Conservation (phyloP, 2,888 invertebrate genomes). For the Amblyteles armatorius region DNA sequence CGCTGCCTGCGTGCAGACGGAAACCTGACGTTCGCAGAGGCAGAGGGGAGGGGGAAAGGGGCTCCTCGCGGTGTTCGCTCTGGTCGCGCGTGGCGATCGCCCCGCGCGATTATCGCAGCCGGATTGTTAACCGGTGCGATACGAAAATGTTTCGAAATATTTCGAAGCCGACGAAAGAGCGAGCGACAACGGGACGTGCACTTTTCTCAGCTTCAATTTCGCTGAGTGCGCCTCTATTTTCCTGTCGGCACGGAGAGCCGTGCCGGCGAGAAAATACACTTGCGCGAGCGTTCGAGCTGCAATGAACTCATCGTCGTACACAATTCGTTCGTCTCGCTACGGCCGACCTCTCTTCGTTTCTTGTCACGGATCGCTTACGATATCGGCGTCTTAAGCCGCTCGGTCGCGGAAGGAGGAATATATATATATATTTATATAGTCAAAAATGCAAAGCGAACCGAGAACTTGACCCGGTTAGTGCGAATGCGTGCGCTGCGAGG, state of each 20-base stretch:
- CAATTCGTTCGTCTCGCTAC: neutral
- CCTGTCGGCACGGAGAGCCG: neutral
- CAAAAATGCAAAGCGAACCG: constrained; percentile 10
- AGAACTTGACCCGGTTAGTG: constrained; percentile 34
- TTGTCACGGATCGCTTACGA: constrained; percentile 9
- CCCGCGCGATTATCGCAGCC: constrained; percentile 36
- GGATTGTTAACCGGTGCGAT: neutral
- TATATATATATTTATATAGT: neutral
- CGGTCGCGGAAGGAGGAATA: constrained; percentile 6
- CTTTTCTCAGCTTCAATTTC: constrained; percentile 47
- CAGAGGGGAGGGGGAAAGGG: neutral
- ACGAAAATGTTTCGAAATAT: constrained; percentile 14
- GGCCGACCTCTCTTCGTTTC: neutral
- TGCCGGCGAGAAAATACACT: neutral
- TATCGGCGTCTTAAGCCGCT: constrained; percentile 12
- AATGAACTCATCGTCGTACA: neutral
- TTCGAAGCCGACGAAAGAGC: constrained; percentile 16
- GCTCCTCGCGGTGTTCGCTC: neutral
- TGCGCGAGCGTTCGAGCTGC: constrained; percentile 3
- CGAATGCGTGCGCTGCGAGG: neutral
- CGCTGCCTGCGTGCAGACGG: neutral
- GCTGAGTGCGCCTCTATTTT: constrained; percentile 32
- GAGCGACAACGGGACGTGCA: neutral
- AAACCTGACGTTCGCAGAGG: constrained; percentile 21
- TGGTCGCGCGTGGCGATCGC: constrained; percentile 2